phyloP scores from a whole-genome alignment of 2,113 vertebrate genomes.

The Chauna torquata region DNA sequence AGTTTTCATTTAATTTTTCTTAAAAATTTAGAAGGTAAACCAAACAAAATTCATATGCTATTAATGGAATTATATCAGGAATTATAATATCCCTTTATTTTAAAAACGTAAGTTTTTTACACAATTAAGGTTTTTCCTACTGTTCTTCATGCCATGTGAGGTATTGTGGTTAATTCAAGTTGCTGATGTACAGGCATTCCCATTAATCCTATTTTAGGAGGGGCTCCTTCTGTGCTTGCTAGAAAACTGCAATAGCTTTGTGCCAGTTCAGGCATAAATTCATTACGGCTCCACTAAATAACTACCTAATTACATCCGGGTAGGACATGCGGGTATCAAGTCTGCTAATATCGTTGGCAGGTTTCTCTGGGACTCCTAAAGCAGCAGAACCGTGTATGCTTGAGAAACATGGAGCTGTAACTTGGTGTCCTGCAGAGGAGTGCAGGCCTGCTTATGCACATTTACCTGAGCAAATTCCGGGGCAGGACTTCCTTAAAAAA shows the following conservation, averaged over 20 bases:
- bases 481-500: not conserved
- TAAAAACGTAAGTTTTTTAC: not conserved
- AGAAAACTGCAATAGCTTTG: not conserved
- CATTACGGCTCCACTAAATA: not conserved
- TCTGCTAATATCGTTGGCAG: not conserved
- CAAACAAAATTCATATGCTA: not conserved
- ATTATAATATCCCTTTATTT: conserved; percentile 43
- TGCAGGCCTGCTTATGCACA: accelerated
- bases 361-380: not conserved
- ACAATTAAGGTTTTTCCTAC: conserved; percentile 15
- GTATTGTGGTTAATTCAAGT: not conserved
- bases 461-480: not conserved
- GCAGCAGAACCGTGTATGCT: accelerated
- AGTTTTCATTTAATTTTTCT: not conserved
- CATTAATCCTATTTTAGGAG: not conserved
- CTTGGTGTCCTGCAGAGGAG: accelerated
- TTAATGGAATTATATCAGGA: conserved; percentile 14
- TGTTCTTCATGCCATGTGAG: not conserved
- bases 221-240: not conserved
- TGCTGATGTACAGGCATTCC: conserved; percentile 12
- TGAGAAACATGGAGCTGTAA: not conserved
- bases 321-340: not conserved
- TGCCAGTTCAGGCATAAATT: not conserved
- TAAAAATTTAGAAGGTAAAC: not conserved
- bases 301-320: not conserved